Evolutionary conservation across 2,888 invertebrate genomes (phyloP).

Genomic region (Chrysopilus asiliformis): DNA sequence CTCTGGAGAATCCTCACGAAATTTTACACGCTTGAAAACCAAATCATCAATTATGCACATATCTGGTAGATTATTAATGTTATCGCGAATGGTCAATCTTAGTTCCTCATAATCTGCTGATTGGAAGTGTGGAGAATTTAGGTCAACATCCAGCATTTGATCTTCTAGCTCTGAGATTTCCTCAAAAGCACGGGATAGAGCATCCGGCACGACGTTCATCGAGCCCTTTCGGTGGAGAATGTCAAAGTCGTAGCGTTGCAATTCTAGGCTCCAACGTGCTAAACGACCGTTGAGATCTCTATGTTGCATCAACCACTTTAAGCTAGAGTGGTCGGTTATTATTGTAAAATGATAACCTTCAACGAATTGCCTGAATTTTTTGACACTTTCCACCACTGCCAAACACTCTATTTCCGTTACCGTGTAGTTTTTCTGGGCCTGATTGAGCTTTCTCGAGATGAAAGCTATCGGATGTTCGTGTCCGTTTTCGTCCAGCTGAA

Average conservation of each 20-base stretch:
- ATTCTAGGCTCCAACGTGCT: conserved; percentile 5
- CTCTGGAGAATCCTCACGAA: too few relatives aligned
- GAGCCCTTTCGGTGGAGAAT: conserved; percentile 6
- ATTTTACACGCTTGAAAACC: too few relatives aligned
- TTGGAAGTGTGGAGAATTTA: too few relatives aligned
- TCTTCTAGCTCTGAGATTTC: too few relatives aligned
- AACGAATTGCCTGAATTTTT: conserved; percentile 12
- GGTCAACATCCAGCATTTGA: too few relatives aligned
- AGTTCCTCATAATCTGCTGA: too few relatives aligned
- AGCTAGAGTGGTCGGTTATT: conserved; percentile 8
- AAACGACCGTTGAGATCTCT: conserved; percentile 1
- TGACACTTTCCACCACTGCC: conserved; percentile 11
- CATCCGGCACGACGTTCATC: conserved; percentile 6
- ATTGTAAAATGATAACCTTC: conserved; percentile 11
- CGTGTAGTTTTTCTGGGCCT: conserved; percentile 9
- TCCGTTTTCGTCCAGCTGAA: conserved; percentile 5
- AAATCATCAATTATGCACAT: too few relatives aligned
- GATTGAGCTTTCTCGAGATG: conserved; percentile 4
- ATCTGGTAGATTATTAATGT: too few relatives aligned
- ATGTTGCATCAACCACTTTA: conserved; percentile 7
- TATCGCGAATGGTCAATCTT: too few relatives aligned
- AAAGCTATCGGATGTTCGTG: conserved; percentile 6
- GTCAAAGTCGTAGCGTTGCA: conserved; percentile 3
- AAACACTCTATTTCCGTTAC: conserved; percentile 15
- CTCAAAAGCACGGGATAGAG: conserved; percentile 1